Conservation (phyloP, 2,113 vertebrate species). For the Lophius piscatorius region DNA sequence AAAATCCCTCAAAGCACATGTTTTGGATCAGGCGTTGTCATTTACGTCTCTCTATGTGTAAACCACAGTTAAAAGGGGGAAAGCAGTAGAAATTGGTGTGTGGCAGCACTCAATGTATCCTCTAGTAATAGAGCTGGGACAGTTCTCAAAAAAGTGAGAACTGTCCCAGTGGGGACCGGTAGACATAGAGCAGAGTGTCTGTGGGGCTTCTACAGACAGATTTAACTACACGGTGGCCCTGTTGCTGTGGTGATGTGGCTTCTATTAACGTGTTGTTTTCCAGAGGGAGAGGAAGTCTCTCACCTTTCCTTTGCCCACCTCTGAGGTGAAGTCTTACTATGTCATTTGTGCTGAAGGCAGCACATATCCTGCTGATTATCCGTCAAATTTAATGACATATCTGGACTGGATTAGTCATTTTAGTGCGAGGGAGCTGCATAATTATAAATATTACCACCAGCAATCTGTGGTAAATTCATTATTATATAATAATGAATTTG, state of each 20-base stretch:
- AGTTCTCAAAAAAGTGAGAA: constrained; percentile 38
- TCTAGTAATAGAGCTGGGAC: constrained; percentile 56
- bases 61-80: constrained; percentile 56
- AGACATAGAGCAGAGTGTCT: constrained; percentile 53
- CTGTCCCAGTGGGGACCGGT: constrained; percentile 44
- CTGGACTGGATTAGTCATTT: constrained; percentile 34
- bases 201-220: constrained; percentile 70
- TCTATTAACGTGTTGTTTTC: constrained; percentile 70
- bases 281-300: constrained; percentile 53
- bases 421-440: constrained; percentile 25
- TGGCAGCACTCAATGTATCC: constrained; percentile 52
- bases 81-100: constrained; percentile 8
- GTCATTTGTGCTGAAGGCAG: constrained; percentile 38
- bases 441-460: constrained; percentile 54
- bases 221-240: constrained; percentile 65
- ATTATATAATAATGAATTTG: too few species aligned
- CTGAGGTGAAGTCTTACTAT: constrained; percentile 57
- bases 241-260: constrained; percentile 63
- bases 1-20: constrained; percentile 68
- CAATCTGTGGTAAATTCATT: too few species aligned
- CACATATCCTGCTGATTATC: constrained; percentile 38
- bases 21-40: constrained; percentile 59
- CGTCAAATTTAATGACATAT: constrained; percentile 33
- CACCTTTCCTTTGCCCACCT: constrained; percentile 32
- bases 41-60: constrained; percentile 59